Percentiles rank a stretch among this genome's conserved stretches.
phyloP scores from a whole-genome alignment of 2,113 vertebrate genomes.

The Chloroceryle aenea region DNA sequence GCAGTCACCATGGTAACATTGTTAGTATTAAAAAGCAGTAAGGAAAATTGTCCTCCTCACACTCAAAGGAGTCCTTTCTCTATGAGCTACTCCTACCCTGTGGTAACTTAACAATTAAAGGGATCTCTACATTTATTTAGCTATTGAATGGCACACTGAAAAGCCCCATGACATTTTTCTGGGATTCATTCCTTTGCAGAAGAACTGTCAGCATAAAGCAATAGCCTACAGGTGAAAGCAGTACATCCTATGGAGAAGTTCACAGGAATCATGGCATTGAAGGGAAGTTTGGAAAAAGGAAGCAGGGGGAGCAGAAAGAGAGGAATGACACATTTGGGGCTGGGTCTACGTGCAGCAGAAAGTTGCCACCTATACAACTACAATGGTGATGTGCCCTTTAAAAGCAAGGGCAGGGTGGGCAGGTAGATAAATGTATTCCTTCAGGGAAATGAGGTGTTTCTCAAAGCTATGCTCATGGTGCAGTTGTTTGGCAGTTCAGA shows the following conservation, averaged over 20 bases:
- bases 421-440: background rate
- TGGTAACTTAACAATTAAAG: background rate
- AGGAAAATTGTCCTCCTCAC: slow-evolving; percentile 20
- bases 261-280: background rate
- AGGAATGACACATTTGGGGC: background rate
- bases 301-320: background rate
- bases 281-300: background rate
- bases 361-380: background rate
- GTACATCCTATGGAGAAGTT: background rate
- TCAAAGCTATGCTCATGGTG: background rate
- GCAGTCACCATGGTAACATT: slow-evolving; percentile 48
- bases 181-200: background rate
- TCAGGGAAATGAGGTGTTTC: background rate
- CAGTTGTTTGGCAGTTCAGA: background rate
- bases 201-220: background rate
- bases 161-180: background rate
- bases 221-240: background rate
- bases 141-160: background rate
- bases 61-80: background rate
- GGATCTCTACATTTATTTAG: background rate
- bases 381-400: background rate
- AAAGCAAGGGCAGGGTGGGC: background rate
- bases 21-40: slow-evolving; percentile 24
- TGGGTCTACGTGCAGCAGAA: background rate
- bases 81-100: background rate